Base-by-base conservation (phyloP, 64 coral and sea anemone species). In the Pocillopora verrucosa region DNA sequence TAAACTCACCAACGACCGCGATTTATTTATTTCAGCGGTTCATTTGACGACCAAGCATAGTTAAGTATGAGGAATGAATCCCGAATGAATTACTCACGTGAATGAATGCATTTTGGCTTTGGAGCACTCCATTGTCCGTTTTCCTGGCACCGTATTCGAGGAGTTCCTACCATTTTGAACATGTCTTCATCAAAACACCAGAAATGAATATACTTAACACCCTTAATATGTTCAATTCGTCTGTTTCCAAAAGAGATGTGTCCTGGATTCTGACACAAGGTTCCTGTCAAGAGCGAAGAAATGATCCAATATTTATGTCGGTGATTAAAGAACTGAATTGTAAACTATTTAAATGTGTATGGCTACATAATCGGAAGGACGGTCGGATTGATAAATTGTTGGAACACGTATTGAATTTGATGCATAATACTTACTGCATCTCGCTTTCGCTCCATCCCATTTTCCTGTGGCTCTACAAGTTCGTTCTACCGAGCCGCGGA, bases 381-480 rank as follows among this genome's bases (percentile, higher is more conserved):
- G 7, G 41, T 51, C 41, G 41, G 7, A 51, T 51, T 51, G 41
- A 51, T 7, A 51, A 51, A 7, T 51, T 4, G 41, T 51, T 51
- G 41, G 41, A 51, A 51, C 7, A 51, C 41, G 41, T 7, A 51
- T 51, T 51, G 41, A 4, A 51, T 51, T 51, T 51, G 41, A 51
- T 51, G 7, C 41, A 51, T 51, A 3, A 82, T 59, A 96, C 94
- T 90, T 73, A 96, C 94, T 92, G 51, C 94, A 96, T 93, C 60
- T 86, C 65, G 94, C 72, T 45, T 36, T 73, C 58, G 65, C 90
- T 25, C 94, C 94, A 57, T 96, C 91, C 94, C 94, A 96, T 73
- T 82, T 86, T 36, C 94, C 91, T 63, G 78, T 93, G 11, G 91
- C 91, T 82, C 94, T 80, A 34, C 94, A 96, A 0, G 76, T 92